Evolutionary conservation across 1,140 invertebrate species (phyloP), one percentile per base, ranked within the genome.

Genomic region (Heliconius himera): DNA sequence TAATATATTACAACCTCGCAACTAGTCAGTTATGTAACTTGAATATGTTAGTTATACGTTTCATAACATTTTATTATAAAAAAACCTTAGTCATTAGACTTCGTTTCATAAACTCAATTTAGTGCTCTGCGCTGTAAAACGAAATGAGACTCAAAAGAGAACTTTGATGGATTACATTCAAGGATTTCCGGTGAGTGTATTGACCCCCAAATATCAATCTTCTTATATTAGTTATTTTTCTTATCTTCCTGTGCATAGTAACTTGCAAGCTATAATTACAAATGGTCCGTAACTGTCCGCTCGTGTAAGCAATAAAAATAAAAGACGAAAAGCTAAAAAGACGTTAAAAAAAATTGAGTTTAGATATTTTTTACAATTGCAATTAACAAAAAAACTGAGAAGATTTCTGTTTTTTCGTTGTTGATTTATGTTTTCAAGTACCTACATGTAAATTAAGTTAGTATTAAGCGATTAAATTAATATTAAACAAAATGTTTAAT

Each of bases 91-190:
- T 80, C 75, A 77, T 80, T 79, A 80, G 78, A 82, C 74, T 82
- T 80, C 81, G 78, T 82, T 84, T 81, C 77, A 66, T 84, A 82
- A 60, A 82, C 82, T 78, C 81, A 87, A 87, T 87, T 85, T 85
- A 82, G 81, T 77, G 41, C 76, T 74, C 79, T 51, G 76, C 41
- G 76, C 75, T 60, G 18, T 51, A 66, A 76, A 79, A 41, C 81
- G 79, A 78, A 51, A 70, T 73, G 74, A 56, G 77, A 83, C 26
- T 66, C 60, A 16, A 29, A n/a, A 77, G 73, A 85, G 82, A 84
- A 80, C 80, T 82, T 79, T 87, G 85, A 85, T 85, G 81, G 81
- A 87, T 87, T 82, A 75, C 85, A 77, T 56, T 70, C 73, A 70
- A 81, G 80, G 76, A 82, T 80, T 77, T 76, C 38, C 72, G 38